phyloP scores from a whole-genome alignment of 2,888 invertebrate genomes.

The Himalopsyche kuldschensis region DNA sequence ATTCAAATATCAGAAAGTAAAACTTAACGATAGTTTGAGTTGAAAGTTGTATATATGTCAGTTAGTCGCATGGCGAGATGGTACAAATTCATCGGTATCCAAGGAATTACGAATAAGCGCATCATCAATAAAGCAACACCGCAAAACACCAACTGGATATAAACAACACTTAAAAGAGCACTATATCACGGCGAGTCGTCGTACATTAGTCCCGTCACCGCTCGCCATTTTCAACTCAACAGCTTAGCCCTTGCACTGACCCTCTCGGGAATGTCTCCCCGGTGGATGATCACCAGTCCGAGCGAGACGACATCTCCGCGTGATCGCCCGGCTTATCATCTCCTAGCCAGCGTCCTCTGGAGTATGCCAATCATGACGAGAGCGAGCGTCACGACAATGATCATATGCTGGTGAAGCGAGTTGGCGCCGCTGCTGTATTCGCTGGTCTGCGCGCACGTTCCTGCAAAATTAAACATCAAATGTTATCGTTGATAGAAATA shows the following conservation, averaged over 20 bases:
- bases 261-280: neutral
- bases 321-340: neutral
- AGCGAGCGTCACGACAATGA: conserved; percentile 49
- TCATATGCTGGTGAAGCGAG: conserved; percentile 44
- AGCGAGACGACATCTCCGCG: neutral
- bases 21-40: too few species aligned
- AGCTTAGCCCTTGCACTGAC: neutral
- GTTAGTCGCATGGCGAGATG: too few species aligned
- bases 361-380: conserved; percentile 40
- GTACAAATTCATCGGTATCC: neutral
- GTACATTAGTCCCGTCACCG: neutral
- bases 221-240: neutral
- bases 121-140: neutral
- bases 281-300: neutral
- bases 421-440: conserved; percentile 49
- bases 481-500: neutral
- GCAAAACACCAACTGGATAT: neutral
- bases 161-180: neutral
- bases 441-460: conserved; percentile 58
- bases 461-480: conserved; percentile 43
- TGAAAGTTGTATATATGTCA: too few species aligned
- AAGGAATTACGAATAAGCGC: neutral
- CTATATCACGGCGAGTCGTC: neutral
- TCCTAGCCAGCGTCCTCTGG: neutral
- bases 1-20: too few species aligned